These are phyloP conservation scores for Carcina quercana DNA, from an alignment of 2,888 invertebrate species.

Conservation along the genomic window DNA sequence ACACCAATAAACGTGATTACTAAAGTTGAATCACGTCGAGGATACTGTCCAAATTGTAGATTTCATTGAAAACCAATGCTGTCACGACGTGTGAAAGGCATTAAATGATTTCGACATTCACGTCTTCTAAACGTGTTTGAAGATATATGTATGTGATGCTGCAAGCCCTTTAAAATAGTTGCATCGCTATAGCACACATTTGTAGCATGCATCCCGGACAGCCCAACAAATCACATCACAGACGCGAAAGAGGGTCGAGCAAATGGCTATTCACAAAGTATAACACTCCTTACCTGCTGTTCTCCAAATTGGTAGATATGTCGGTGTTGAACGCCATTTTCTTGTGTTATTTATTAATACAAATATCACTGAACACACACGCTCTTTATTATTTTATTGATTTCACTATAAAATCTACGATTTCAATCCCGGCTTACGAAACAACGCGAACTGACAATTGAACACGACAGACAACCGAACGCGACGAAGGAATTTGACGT, in stretches of 20 bases:
- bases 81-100: slow-evolving; percentile 28
- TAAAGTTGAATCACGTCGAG: slow-evolving; percentile 9
- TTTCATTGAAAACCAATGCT: slow-evolving; percentile 21
- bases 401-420: slow-evolving; percentile 52
- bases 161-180: slow-evolving; percentile 6
- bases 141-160: slow-evolving; percentile 5
- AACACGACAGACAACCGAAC: slow-evolving; percentile 39
- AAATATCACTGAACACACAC: slow-evolving; percentile 73
- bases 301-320: slow-evolving; percentile 67
- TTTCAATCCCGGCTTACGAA: slow-evolving; percentile 48
- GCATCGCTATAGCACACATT: slow-evolving; percentile 11
- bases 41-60: slow-evolving; percentile 14
- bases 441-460: slow-evolving; percentile 44
- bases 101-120: slow-evolving; percentile 20
- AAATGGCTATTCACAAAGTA: slow-evolving; percentile 24
- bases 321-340: slow-evolving; percentile 71
- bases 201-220: slow-evolving; percentile 28
- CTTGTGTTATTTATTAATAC: slow-evolving; percentile 61
- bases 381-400: slow-evolving; percentile 40
- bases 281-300: slow-evolving; percentile 64
- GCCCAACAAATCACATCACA: slow-evolving; percentile 13
- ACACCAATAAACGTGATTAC: slow-evolving; percentile 6
- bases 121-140: neutral
- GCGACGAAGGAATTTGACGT: slow-evolving; percentile 49
- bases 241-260: slow-evolving; percentile 25